A percentile compares a stretch with the other conserved stretches of the same genome.
phyloP scores from a whole-genome alignment of 2,113 vertebrate genomes.

The Gallinago jamesoni region DNA sequence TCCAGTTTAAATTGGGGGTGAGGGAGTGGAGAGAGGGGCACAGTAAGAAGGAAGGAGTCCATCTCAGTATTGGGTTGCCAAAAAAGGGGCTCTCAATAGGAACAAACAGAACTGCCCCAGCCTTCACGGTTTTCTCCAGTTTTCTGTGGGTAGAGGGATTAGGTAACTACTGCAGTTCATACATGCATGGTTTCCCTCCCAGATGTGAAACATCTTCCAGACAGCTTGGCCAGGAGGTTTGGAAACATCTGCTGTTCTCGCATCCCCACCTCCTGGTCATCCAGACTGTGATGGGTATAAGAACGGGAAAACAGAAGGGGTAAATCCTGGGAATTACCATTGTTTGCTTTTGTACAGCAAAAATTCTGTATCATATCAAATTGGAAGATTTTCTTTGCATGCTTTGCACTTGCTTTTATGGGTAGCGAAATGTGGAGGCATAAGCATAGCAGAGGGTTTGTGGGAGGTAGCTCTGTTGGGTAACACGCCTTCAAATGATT shows the following conservation, averaged over 20 bases:
- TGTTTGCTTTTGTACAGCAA: neutral
- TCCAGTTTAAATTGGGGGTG: neutral
- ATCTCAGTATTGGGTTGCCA: neutral
- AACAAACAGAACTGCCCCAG: neutral
- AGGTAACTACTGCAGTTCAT: neutral
- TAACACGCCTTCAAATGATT: neutral
- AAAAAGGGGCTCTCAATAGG: neutral
- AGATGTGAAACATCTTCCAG: neutral
- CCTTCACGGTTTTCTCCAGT: neutral
- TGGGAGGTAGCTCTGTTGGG: neutral
- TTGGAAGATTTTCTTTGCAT: neutral
- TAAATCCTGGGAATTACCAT: neutral
- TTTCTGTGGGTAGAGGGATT: neutral
- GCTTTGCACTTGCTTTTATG: neutral
- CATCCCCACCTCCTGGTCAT: neutral
- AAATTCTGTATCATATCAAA: no score
- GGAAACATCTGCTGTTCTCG: neutral
- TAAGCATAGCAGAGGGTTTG: neutral
- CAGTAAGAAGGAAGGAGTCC: neutral
- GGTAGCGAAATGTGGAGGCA: neutral
- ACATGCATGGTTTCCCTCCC: neutral
- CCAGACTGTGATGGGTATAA: neutral
- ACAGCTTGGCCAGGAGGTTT: neutral
- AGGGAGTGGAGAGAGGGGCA: neutral
- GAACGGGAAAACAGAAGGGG: neutral